These are phyloP conservation scores for Daphoenositta chrysoptera DNA, from an alignment of 2,113 vertebrate species.

Conservation along the genomic window DNA sequence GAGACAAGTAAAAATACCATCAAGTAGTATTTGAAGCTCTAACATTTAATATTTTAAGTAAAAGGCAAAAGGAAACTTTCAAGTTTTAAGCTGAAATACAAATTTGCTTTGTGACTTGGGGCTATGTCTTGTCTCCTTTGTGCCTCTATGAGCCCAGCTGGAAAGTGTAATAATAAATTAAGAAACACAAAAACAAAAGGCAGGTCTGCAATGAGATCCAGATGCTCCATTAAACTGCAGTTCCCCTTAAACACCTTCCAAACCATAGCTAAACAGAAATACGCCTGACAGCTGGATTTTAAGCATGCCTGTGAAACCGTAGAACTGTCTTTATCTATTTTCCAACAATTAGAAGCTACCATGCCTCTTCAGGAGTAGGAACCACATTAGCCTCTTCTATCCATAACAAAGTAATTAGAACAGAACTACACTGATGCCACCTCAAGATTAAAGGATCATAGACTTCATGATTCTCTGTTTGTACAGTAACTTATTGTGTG, in stretches of 20 bases:
- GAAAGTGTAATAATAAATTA: constrained; percentile 1
- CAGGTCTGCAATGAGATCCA: constrained; percentile 20
- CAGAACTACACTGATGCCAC: not conserved
- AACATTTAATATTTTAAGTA: not conserved
- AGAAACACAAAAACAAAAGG: not conserved
- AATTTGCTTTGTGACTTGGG: not conserved
- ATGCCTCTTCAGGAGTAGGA: not conserved
- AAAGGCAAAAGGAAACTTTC: not conserved
- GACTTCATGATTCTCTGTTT: constrained; percentile 4
- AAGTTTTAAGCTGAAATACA: not conserved
- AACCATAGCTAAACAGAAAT: not conserved
- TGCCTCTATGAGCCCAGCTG: not conserved
- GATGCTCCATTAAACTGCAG: not conserved
- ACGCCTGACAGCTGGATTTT: not conserved
- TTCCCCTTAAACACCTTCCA: constrained; percentile 29
- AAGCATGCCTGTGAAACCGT: not conserved
- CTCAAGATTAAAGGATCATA: not conserved
- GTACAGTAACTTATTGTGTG: not conserved
- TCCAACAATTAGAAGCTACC: not conserved
- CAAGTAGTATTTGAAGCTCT: not conserved
- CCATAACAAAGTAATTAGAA: not conserved
- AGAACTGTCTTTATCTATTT: not conserved
- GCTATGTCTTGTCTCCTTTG: not conserved
- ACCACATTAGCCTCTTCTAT: not conserved
- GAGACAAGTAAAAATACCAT: not conserved